A percentile compares a stretch with the other conserved stretches of the same genome.
phyloP scores from a whole-genome alignment of 2,888 invertebrate genomes.

The Habroteleia sp. region DNA sequence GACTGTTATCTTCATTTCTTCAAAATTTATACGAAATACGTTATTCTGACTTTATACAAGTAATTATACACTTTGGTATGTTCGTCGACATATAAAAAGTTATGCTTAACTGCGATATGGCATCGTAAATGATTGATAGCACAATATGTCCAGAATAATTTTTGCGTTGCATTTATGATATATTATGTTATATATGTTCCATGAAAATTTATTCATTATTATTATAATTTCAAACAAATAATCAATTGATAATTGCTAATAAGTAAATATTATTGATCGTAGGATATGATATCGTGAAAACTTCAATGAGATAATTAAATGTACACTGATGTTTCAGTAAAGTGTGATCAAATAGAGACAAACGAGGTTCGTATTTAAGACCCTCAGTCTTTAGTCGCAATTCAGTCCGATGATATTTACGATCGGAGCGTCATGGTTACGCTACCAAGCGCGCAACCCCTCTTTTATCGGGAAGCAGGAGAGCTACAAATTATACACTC shows the following conservation, averaged over 20 bases:
- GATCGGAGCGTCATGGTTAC: slow-evolving; percentile 53
- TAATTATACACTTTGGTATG: too few relatives aligned
- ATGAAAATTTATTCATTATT: too few relatives aligned
- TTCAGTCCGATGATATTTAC: slow-evolving; percentile 45
- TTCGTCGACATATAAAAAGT: too few relatives aligned
- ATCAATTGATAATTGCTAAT: too few relatives aligned
- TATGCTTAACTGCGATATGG: too few relatives aligned
- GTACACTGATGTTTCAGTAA: background rate
- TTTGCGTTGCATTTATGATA: too few relatives aligned
- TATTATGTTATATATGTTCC: too few relatives aligned
- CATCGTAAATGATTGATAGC: too few relatives aligned
- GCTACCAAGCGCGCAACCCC: slow-evolving; percentile 56
- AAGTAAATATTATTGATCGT: too few relatives aligned
- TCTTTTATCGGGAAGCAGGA: slow-evolving; percentile 63
- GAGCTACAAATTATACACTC: slow-evolving; percentile 63
- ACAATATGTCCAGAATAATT: too few relatives aligned
- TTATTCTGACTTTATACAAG: too few relatives aligned
- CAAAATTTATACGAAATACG: slow-evolving; percentile 9
- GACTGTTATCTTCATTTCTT: slow-evolving; percentile 17
- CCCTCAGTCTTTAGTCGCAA: slow-evolving; percentile 39
- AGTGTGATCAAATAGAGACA: background rate
- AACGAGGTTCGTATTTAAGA: slow-evolving; percentile 2
- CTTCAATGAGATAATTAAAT: slow-evolving; percentile 4
- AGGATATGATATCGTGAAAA: background rate
- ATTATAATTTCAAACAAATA: too few relatives aligned